These are phyloP conservation scores for Aurelia aurita complex sp. Pacific DNA, from an alignment of 30 jellyfish, hydroid and myxozoan species.

Conservation along the genomic window DNA sequence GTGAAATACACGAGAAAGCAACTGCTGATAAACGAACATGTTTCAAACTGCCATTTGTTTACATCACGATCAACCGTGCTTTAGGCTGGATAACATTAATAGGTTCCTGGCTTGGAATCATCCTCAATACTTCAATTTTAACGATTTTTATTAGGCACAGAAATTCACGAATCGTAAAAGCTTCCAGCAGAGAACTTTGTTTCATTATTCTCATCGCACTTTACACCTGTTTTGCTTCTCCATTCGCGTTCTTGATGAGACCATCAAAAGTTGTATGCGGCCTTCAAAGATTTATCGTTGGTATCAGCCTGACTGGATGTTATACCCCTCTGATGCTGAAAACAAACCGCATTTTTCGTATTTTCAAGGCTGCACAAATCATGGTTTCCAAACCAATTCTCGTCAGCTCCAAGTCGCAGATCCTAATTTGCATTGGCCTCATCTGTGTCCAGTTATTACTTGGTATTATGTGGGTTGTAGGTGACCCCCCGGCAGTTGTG, in stretches of 20 bases:
- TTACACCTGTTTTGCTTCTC: slow-evolving; percentile 55
- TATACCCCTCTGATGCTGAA: slow-evolving; percentile 92
- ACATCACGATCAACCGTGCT: neutral
- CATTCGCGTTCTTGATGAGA: slow-evolving; percentile 35
- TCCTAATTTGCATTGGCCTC: slow-evolving; percentile 74
- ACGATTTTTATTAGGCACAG: slow-evolving; percentile 65
- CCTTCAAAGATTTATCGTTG: slow-evolving; percentile 73
- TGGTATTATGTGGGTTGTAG: slow-evolving; percentile 88
- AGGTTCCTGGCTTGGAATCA: slow-evolving; percentile 57
- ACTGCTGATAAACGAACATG: slow-evolving; percentile 9
- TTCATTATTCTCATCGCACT: slow-evolving; percentile 61
- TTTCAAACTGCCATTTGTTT: slow-evolving; percentile 44
- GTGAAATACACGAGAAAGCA: slow-evolving; percentile 50
- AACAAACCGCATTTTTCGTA: slow-evolving; percentile 89
- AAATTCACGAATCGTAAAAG: slow-evolving; percentile 68
- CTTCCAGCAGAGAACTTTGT: slow-evolving; percentile 85
- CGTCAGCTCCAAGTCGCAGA: slow-evolving; percentile 87
- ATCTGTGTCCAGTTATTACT: slow-evolving; percentile 73
- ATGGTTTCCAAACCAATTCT: slow-evolving; percentile 55
- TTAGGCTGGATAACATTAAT: slow-evolving; percentile 24
- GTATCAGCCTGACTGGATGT: slow-evolving; percentile 89
- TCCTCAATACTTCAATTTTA: slow-evolving; percentile 33
- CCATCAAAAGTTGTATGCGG: slow-evolving; percentile 70
- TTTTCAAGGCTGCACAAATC: slow-evolving; percentile 73
- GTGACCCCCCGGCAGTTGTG: slow-evolving; percentile 76